Conservation (phyloP, 2,113 vertebrate genomes). For the Vidua macroura region DNA sequence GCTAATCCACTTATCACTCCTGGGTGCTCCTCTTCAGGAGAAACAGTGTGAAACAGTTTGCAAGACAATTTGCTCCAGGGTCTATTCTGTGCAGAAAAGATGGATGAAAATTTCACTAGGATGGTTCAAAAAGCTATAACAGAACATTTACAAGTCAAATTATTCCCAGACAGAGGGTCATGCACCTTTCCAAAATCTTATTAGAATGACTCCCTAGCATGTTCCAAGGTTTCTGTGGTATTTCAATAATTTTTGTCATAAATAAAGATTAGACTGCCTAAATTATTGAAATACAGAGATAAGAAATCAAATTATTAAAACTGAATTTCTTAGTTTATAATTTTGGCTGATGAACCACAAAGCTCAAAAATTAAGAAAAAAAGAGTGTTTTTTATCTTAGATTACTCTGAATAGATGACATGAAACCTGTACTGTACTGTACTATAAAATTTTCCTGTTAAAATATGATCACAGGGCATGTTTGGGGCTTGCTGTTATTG, state of each 20-base stretch:
- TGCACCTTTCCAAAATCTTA: background rate
- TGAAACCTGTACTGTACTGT: background rate
- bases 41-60: background rate
- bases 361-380: background rate
- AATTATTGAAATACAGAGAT: background rate
- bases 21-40: background rate
- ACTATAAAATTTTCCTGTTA: background rate
- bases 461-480: background rate
- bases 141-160: background rate
- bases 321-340: background rate
- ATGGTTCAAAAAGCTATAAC: background rate
- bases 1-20: background rate
- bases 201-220: background rate
- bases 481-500: background rate
- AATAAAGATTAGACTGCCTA: background rate
- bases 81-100: background rate
- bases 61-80: background rate
- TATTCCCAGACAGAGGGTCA: background rate
- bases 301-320: background rate
- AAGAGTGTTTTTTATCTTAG: fast-evolving
- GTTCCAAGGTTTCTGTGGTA: background rate
- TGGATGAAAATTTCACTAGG: background rate
- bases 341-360: background rate
- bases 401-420: background rate
- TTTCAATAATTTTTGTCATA: background rate